Evolutionary conservation across 1,140 invertebrate species (phyloP).

Genomic region (Ectropis grisescens): DNA sequence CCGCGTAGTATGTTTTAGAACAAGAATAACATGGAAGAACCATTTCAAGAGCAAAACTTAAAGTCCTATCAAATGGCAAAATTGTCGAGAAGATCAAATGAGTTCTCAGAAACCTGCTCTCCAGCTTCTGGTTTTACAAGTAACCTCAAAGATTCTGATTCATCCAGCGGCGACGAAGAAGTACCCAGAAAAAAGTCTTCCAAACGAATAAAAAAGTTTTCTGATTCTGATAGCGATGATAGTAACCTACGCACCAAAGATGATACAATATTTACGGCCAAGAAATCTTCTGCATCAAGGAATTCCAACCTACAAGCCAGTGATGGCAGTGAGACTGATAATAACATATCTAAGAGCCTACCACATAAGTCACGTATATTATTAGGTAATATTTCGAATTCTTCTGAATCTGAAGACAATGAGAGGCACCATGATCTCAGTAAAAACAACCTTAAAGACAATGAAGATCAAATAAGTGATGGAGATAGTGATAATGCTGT

Average conservation of each 20-base stretch:
- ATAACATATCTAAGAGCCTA: neutral
- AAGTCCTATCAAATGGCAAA: too few relatives aligned
- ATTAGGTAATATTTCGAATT: neutral
- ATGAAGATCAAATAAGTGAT: too few relatives aligned
- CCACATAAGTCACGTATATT: slow-evolving; percentile 1
- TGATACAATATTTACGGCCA: too few relatives aligned
- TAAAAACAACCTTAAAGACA: too few relatives aligned
- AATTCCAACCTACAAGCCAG: neutral
- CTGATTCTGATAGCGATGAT: slow-evolving; percentile 33
- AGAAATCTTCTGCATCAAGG: neutral
- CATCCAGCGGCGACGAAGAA: slow-evolving; percentile 12
- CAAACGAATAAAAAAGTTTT: slow-evolving; percentile 19
- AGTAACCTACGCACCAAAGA: slow-evolving; percentile 8
- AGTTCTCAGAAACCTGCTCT: too few relatives aligned
- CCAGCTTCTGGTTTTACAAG: too few relatives aligned
- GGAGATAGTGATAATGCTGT: neutral
- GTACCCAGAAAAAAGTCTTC: slow-evolving; percentile 10
- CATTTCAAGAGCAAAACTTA: too few relatives aligned
- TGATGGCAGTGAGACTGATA: neutral
- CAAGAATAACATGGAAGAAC: too few relatives aligned
- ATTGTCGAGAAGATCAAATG: too few relatives aligned
- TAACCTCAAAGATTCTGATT: too few relatives aligned
- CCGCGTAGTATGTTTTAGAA: too few relatives aligned
- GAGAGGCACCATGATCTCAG: too few relatives aligned
- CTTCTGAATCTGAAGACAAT: slow-evolving; percentile 2